These are phyloP conservation scores for Galeruca laticollis DNA, from an alignment of 2,888 invertebrate species.

Conservation along the genomic window DNA sequence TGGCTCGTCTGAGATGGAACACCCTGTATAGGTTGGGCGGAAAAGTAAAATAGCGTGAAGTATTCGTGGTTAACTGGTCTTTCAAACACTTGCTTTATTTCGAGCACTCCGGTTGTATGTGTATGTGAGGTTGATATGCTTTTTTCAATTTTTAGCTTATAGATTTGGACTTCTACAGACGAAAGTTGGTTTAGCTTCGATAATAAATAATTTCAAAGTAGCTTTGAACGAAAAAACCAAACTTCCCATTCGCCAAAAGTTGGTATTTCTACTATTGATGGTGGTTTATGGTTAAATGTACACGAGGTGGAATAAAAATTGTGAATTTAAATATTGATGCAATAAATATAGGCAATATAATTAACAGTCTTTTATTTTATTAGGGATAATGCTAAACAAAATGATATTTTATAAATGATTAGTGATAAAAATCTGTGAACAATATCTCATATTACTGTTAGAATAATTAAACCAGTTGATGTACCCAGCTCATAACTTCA, in stretches of 20 bases:
- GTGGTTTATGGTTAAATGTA: slow-evolving; percentile 52
- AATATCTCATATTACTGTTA: too few relatives aligned
- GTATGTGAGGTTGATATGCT: neutral
- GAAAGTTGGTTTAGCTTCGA: slow-evolving; percentile 52
- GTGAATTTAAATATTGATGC: slow-evolving; percentile 25
- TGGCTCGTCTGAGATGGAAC: too few relatives aligned
- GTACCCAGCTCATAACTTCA: too few relatives aligned
- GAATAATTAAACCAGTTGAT: too few relatives aligned
- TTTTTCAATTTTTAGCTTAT: slow-evolving; percentile 49
- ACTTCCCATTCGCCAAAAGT: slow-evolving; percentile 32
- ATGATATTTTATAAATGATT: too few relatives aligned
- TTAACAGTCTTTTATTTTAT: neutral
- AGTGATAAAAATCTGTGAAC: too few relatives aligned
- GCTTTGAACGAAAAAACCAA: slow-evolving; percentile 46
- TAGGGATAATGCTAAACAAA: neutral
- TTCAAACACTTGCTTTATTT: too few relatives aligned
- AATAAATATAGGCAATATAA: neutral
- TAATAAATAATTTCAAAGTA: slow-evolving; percentile 48
- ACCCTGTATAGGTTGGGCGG: too few relatives aligned
- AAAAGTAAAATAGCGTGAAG: too few relatives aligned
- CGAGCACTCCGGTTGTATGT: too few relatives aligned
- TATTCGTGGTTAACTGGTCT: too few relatives aligned
- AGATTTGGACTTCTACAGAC: slow-evolving; percentile 57
- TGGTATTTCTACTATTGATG: slow-evolving; percentile 44
- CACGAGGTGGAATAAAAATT: slow-evolving; percentile 59